Evolutionary conservation across 2,797 vertebrate genomes (phyloP).

Genomic region (Myoxocephalus aenaeus): DNA sequence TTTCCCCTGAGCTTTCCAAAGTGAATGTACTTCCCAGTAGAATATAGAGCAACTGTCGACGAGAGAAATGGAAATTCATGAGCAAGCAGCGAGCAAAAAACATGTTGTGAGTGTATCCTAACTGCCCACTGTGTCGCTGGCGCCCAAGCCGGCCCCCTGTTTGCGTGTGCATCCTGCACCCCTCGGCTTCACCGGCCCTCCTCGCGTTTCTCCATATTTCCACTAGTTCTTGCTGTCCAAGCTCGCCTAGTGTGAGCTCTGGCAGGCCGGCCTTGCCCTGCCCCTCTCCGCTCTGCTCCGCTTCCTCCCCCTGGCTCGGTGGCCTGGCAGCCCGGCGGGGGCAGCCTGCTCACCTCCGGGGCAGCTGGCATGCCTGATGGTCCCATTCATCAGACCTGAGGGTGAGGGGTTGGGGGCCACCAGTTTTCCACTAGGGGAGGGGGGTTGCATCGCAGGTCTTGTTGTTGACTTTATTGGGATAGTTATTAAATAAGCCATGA

Average conservation of each 20-base stretch:
- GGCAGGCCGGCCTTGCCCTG: slow-evolving; percentile 73
- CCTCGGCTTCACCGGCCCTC: slow-evolving; percentile 75
- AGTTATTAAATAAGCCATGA: slow-evolving; percentile 87
- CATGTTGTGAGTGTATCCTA: slow-evolving; percentile 74
- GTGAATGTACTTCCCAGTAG: slow-evolving; percentile 9
- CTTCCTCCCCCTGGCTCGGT: slow-evolving; percentile 77
- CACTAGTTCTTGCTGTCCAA: slow-evolving; percentile 67
- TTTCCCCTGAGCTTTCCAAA: slow-evolving; percentile 6
- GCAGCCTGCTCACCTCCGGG: slow-evolving; percentile 85
- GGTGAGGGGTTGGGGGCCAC: slow-evolving; percentile 49
- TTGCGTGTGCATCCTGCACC: slow-evolving; percentile 77
- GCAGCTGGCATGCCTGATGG: slow-evolving; percentile 87
- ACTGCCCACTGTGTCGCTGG: slow-evolving; percentile 76
- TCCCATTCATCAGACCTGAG: slow-evolving; percentile 81
- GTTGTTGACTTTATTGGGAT: slow-evolving; percentile 89
- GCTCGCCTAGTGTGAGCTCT: slow-evolving; percentile 79
- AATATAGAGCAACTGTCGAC: slow-evolving; percentile 61
- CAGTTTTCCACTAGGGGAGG: slow-evolving; percentile 4
- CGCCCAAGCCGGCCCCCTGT: slow-evolving; percentile 65
- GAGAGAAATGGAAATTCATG: slow-evolving; percentile 71
- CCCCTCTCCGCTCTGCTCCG: slow-evolving; percentile 61
- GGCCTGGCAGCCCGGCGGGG: slow-evolving; percentile 73
- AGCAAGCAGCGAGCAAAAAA: slow-evolving; percentile 65
- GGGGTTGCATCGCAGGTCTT: slow-evolving; percentile 57
- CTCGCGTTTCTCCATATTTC: slow-evolving; percentile 74